Base-by-base conservation (phyloP, 2,888 invertebrate genomes). In the Acleris emargana region DNA sequence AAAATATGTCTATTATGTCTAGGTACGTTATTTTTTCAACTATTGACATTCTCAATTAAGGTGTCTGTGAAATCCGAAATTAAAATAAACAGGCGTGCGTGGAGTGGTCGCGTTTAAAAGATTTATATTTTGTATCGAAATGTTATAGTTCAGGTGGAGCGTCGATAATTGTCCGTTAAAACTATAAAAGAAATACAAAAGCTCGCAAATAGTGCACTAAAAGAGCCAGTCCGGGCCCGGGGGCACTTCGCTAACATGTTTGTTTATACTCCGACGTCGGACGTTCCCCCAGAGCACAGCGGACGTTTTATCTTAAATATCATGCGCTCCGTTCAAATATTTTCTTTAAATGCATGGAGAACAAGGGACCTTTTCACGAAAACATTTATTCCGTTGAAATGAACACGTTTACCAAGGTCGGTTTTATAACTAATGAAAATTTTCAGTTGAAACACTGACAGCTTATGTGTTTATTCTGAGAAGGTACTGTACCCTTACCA, bases 271-370 rank as follows among this genome's bases (percentile, higher is more conserved):
- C 42, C n/a, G 20, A 22, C 32, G 32, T n/a, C n/a, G 43, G 28
- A 9, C 47, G 38, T 16, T 47, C 13, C 20, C 53, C 43, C 38
- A 16, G 42, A 49, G 59, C 42, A 55, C 49, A 54, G 52, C 53
- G 52, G 58, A 60, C 53, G 13, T 59, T 59, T 53, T 64, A 54
- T 59, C 58, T 42, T 49, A 58, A 38, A 64, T 57, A 55, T 42
- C 50, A 32, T 45, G 42, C 32, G 20, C 54, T 52, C 22, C 18
- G 63, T 38, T 52, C 32, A 53, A 58, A 32, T 20, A 53, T 53
- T 38, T 59, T 49, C 28, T 38, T 20, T 58, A 53, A 58, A 57
- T 49, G 38, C n/a, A 32, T 61, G 49, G 42, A 54, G 32, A 61
- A 54, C 32, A 32, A n/a, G 53, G 47, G 32, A 54, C 61, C 17